Evolutionary conservation across 2,888 invertebrate species (phyloP).

Genomic region (Tetragonula carbonaria): DNA sequence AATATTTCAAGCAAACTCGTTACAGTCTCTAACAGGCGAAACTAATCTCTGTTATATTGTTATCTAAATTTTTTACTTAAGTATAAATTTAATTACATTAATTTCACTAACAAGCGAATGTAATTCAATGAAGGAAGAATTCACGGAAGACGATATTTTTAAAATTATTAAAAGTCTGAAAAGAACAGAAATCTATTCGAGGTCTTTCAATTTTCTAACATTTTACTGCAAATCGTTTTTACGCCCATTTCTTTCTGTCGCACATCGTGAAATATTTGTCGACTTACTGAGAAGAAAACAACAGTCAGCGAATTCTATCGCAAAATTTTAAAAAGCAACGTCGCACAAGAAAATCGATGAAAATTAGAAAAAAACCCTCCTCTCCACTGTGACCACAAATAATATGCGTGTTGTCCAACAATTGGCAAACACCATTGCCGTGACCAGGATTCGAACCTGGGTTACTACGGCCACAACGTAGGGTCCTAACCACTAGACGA

Average conservation of each 20-base stretch:
- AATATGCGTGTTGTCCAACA: slow-evolving; percentile 13
- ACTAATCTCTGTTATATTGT: neutral
- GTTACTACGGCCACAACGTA: slow-evolving; percentile 84
- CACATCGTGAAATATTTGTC: fast-evolving
- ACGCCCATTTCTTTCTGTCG: neutral
- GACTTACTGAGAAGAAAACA: neutral
- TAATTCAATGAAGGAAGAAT: neutral
- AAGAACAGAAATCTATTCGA: no score
- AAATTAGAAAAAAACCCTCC: slow-evolving; percentile 15
- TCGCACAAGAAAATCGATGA: neutral
- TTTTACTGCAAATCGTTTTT: neutral
- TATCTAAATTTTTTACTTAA: neutral
- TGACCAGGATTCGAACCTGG: slow-evolving; percentile 85
- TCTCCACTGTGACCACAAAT: slow-evolving; percentile 35
- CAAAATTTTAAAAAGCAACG: neutral
- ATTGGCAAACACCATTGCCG: slow-evolving; percentile 80
- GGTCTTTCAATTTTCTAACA: no score
- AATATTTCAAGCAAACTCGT: no score
- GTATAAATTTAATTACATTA: neutral
- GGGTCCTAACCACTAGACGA: slow-evolving; percentile 84
- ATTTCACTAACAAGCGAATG: neutral
- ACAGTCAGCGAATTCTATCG: neutral
- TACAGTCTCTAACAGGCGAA: no score
- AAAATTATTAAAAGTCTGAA: no score
- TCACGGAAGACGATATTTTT: no score